Conservation (phyloP, 2,797 vertebrate genomes). For the Microchirus variegatus region DNA sequence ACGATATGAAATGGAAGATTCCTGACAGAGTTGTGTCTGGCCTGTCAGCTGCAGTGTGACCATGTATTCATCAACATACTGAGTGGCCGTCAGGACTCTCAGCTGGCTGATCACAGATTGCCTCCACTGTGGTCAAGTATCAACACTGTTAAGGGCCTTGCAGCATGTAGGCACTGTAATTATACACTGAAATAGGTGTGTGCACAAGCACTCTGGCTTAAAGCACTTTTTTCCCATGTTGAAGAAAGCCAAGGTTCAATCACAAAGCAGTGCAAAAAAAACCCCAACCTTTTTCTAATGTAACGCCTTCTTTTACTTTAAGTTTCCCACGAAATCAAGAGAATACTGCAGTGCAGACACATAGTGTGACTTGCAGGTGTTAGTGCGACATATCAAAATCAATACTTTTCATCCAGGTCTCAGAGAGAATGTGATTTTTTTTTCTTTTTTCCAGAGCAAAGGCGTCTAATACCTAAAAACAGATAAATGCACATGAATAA, state of each 20-base stretch:
- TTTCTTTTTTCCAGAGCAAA: slow-evolving; percentile 52
- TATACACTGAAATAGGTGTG: slow-evolving; percentile 46
- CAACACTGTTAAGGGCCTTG: slow-evolving; percentile 60
- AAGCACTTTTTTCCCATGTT: background rate
- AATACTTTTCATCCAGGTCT: slow-evolving; percentile 16
- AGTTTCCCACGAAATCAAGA: background rate
- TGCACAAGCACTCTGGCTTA: slow-evolving; percentile 37
- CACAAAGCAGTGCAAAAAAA: background rate
- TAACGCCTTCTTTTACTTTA: no score
- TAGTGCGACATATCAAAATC: slow-evolving; percentile 7
- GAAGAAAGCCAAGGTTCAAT: slow-evolving; percentile 9
- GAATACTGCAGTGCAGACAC: background rate
- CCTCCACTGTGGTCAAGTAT: slow-evolving; percentile 66
- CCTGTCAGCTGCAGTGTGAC: slow-evolving; percentile 21
- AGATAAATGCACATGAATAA: slow-evolving; percentile 77
- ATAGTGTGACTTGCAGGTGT: slow-evolving; percentile 8
- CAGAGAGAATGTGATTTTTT: slow-evolving; percentile 29
- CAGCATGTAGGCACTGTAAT: slow-evolving; percentile 45
- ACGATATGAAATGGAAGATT: slow-evolving; percentile 39
- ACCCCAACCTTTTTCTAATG: no score
- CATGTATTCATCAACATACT: slow-evolving; percentile 50
- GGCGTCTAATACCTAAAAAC: slow-evolving; percentile 57
- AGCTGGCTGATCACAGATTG: slow-evolving; percentile 55
- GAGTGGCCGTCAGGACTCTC: slow-evolving; percentile 54
- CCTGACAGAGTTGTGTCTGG: slow-evolving; percentile 2